These are phyloP conservation scores for Heteronetta atricapilla DNA, from an alignment of 2,113 vertebrate genomes.

Conservation along the genomic window DNA sequence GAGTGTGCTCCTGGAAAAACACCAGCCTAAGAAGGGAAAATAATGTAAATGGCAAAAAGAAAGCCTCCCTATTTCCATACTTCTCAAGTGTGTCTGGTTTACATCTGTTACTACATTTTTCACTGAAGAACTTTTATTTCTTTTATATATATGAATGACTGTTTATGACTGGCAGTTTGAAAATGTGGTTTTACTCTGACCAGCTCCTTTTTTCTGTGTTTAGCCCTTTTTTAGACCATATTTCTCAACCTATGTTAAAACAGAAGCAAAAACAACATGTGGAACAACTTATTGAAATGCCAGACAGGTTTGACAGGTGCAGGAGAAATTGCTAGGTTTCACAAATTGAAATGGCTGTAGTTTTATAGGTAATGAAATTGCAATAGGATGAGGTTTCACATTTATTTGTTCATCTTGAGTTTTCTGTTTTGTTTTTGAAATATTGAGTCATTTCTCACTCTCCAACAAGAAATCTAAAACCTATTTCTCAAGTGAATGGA, in stretches of 20 bases:
- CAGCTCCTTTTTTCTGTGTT: neutral
- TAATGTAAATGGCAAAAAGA: slow-evolving; percentile 42
- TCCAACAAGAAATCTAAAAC: neutral
- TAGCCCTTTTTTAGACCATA: neutral
- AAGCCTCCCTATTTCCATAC: slow-evolving; percentile 21
- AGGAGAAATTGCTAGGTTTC: slow-evolving; percentile 14
- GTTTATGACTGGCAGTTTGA: slow-evolving; percentile 3
- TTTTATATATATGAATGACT: slow-evolving; percentile 8
- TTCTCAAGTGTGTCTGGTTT: neutral
- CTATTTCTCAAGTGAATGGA: neutral
- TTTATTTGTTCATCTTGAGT: slow-evolving; percentile 21
- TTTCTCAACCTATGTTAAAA: slow-evolving; percentile 24
- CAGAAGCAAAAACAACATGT: slow-evolving; percentile 19
- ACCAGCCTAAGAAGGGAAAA: slow-evolving; percentile 26
- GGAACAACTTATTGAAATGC: slow-evolving; percentile 34
- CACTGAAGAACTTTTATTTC: neutral
- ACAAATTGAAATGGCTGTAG: slow-evolving; percentile 30
- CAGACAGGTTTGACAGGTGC: slow-evolving; percentile 43
- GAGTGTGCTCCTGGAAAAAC: slow-evolving; percentile 28
- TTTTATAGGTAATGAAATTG: slow-evolving; percentile 43
- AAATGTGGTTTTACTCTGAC: slow-evolving; percentile 34
- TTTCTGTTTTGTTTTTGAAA: slow-evolving; percentile 28
- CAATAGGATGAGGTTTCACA: neutral
- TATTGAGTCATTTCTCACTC: neutral
- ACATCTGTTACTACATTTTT: slow-evolving; percentile 44